Evolutionary conservation across 2,113 vertebrate genomes (phyloP).

Genomic region (Trogon melanurus): DNA sequence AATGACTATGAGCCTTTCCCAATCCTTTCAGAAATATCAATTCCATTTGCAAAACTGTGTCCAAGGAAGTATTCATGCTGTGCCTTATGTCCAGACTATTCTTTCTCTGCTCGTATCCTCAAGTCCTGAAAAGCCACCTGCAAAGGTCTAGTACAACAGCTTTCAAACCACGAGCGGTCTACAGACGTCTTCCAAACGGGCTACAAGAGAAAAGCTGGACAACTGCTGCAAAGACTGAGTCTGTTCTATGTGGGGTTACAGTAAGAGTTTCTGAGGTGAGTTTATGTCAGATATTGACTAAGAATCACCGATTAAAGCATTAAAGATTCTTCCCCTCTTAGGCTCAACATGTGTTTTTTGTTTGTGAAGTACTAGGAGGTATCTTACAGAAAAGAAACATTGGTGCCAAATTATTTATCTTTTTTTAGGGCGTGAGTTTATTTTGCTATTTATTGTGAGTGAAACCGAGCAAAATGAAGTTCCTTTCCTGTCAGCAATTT

Average conservation of each 20-base stretch:
- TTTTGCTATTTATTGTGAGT: not conserved
- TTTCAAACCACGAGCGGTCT: not conserved
- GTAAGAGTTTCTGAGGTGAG: not conserved
- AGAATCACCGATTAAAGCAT: not conserved
- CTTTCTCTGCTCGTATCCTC: not conserved
- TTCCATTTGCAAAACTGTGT: not conserved
- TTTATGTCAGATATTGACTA: not conserved
- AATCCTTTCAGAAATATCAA: not conserved
- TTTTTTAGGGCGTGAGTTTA: not conserved
- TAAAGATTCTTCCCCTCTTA: not conserved
- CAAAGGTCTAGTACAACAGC: not conserved
- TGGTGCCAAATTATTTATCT: not conserved
- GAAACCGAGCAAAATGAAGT: not conserved
- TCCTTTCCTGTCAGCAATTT: not conserved
- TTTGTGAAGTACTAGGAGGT: not conserved
- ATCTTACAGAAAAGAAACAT: not conserved
- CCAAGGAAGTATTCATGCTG: not conserved
- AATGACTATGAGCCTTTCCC: not conserved
- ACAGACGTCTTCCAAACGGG: not conserved
- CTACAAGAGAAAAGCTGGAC: not conserved
- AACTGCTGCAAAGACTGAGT: not conserved
- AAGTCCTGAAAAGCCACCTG: not conserved
- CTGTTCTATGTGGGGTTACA: not conserved
- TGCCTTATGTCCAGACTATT: not conserved
- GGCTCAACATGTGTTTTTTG: not conserved